Evolutionary conservation across 2,797 vertebrate species (phyloP).

Genomic region (Emydoidea blandingii): DNA sequence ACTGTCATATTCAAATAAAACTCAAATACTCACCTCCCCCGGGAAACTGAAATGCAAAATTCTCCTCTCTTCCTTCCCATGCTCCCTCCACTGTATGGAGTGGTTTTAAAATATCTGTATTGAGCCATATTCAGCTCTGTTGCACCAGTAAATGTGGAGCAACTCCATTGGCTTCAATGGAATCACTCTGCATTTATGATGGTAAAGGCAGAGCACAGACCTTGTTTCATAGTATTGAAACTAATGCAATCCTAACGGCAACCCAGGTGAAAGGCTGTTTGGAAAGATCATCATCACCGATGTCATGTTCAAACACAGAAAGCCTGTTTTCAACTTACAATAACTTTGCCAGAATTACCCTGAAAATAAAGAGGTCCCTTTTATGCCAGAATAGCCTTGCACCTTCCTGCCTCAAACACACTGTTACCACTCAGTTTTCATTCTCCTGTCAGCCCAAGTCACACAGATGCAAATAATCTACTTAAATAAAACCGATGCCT

Average conservation of each 20-base stretch:
- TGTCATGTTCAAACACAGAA: neutral
- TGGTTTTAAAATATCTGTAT: neutral
- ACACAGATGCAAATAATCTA: neutral
- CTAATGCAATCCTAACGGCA: neutral
- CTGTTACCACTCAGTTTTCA: neutral
- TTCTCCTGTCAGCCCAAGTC: neutral
- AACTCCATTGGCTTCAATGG: neutral
- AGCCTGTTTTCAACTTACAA: conserved; percentile 5
- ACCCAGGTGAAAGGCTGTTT: conserved; percentile 13
- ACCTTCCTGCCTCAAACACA: neutral
- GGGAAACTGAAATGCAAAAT: neutral
- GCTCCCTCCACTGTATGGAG: neutral
- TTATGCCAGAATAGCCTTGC: neutral
- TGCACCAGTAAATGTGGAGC: conserved; percentile 5
- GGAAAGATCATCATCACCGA: neutral
- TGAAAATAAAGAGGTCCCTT: conserved; percentile 13
- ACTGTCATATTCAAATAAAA: neutral
- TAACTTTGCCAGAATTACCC: conserved; percentile 33
- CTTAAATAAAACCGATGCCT: neutral
- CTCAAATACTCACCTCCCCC: conserved; percentile 4
- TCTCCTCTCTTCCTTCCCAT: neutral
- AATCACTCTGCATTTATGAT: neutral
- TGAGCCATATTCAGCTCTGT: neutral
- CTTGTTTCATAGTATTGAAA: neutral
- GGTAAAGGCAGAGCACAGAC: neutral